Base-by-base conservation (phyloP, 2,797 vertebrate species). In the Fundulus diaphanus region DNA sequence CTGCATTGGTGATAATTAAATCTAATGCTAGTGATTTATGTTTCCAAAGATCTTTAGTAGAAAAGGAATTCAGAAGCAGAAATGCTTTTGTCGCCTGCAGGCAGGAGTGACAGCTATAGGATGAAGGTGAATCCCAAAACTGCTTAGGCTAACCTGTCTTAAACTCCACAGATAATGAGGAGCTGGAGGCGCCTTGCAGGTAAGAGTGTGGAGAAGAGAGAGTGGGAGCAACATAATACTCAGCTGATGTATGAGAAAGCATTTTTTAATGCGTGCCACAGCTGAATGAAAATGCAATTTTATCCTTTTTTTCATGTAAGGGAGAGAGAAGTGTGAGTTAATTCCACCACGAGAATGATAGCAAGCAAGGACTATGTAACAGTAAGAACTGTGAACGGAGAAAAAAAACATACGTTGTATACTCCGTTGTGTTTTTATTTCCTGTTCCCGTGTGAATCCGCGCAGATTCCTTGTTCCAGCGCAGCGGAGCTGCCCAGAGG, bases 401-500 rank as follows among this genome's bases (percentile, higher is more conserved):
- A 63, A 35, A 2, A 11, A 33, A 15, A 31, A 70, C 94, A 90
- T 91, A 99, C 98, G 95, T 80, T 97, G 96, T 74, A 99, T 95
- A 88, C 95, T 95, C 56, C 97, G 97, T 72, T 95, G 91, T 15
- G 95, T 89, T 89, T 89, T 96, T 81, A 98, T 93, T 85, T 95
- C 93, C 89, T 91, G 92, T 80, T 97, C 97, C 82, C 96, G 95
- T 9, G 94, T 95, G 80, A 96, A 91, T 59, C 88, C 86, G 44
- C 95, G 96, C 61, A 96, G 89, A 89, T 93, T 96, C 77, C 94
- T 95, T 67, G 95, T 92, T 88, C 92, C 96, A 76, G 94, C 92
- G 37, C 98, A 99, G 88, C 91, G 96, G 42, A 99, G 95, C 70
- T 95, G 96, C 79, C 96, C 96, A 37, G 95, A 94, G 89, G 95